phyloP scores from a whole-genome alignment of 2,888 invertebrate genomes.

The Cantharis lateralis region DNA sequence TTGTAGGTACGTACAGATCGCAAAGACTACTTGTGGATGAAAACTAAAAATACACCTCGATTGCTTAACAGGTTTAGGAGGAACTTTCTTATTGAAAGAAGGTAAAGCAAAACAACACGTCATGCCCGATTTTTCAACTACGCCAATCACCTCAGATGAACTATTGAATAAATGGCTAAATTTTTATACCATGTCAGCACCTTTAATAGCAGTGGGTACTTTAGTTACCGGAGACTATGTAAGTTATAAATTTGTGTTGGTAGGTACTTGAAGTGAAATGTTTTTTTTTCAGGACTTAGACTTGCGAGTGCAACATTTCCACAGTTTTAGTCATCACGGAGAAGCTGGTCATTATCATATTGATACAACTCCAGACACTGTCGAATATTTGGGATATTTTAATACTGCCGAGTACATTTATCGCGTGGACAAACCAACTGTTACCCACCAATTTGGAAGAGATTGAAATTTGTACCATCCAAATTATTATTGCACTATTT shows the following conservation, averaged over 20 bases:
- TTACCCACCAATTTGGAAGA: conserved; percentile 70
- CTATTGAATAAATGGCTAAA: conserved; percentile 87
- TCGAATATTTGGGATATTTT: conserved; percentile 90
- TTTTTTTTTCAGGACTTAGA: conserved; percentile 72
- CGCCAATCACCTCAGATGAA: conserved; percentile 71
- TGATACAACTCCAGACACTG: conserved; percentile 88
- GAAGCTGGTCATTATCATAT: conserved; percentile 97
- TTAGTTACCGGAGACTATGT: conserved; percentile 85
- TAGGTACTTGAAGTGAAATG: background rate
- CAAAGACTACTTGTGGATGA: background rate
- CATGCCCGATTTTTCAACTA: conserved; percentile 90
- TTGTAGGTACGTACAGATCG: conserved; percentile 63
- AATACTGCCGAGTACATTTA: conserved; percentile 73
- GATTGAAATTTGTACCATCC: background rate
- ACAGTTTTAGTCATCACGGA: conserved; percentile 82
- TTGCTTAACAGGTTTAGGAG: conserved; percentile 73
- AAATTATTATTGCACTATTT: background rate
- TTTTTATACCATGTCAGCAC: conserved; percentile 89
- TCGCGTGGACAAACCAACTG: conserved; percentile 74
- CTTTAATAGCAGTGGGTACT: conserved; percentile 86
- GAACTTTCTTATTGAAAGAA: conserved; percentile 80
- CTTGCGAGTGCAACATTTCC: conserved; percentile 94
- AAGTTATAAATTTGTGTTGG: conserved; percentile 40
- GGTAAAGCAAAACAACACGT: conserved; percentile 91
- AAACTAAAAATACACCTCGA: too few relatives aligned